Percentiles rank a stretch among this genome's conserved stretches.
phyloP scores from a whole-genome alignment of 2,888 invertebrate species.

The Cephus spinipes region DNA sequence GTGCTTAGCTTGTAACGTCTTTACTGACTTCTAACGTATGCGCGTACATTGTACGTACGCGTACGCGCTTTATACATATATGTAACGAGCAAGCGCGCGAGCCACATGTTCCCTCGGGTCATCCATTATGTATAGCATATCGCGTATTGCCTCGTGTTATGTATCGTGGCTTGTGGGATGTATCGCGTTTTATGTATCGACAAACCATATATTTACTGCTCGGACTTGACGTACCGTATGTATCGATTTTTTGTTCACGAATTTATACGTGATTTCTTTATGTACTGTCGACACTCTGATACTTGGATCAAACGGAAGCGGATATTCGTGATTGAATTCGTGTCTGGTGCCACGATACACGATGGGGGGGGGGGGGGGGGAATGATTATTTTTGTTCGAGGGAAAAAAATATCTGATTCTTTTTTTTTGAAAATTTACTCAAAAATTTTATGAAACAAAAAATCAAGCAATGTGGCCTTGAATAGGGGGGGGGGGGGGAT shows the following conservation, averaged over 20 bases:
- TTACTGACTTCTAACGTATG: not conserved
- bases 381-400: too few species aligned
- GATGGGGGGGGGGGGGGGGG: accelerated
- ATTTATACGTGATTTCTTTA: not conserved
- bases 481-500: too few species aligned
- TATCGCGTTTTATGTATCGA: not conserved
- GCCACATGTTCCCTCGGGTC: not conserved
- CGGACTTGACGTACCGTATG: not conserved
- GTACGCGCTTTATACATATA: not conserved
- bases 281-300: not conserved
- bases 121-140: not conserved
- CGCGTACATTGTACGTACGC: not conserved
- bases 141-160: not conserved
- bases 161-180: not conserved
- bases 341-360: not conserved
- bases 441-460: too few species aligned
- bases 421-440: too few species aligned
- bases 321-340: not conserved
- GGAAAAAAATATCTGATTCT: too few species aligned
- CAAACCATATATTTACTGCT: not conserved
- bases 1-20: not conserved
- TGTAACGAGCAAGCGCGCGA: not conserved
- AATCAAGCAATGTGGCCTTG: too few species aligned
- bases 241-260: not conserved
- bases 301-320: not conserved